Percentiles rank a stretch among this genome's conserved stretches.
phyloP scores from a whole-genome alignment of 2,797 vertebrate species.

The Oceanodroma leucorhoa region DNA sequence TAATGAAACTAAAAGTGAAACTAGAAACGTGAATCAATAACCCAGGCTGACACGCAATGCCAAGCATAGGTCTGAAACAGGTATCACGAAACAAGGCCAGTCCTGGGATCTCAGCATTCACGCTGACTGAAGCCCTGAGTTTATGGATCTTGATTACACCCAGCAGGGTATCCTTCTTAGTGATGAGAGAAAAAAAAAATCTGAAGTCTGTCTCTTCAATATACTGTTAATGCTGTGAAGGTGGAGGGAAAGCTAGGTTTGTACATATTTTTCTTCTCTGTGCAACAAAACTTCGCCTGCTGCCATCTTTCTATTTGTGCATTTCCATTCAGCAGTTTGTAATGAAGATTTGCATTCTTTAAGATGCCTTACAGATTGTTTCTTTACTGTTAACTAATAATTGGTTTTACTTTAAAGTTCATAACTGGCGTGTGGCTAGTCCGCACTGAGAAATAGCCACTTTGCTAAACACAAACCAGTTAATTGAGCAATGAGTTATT shows the following conservation, averaged over 20 bases:
- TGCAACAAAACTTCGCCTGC: not conserved
- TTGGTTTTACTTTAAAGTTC: not conserved
- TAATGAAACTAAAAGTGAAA: not conserved
- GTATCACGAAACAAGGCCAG: not conserved
- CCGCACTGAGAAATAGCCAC: not conserved
- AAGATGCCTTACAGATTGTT: not conserved
- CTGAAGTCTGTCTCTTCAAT: constrained; percentile 59
- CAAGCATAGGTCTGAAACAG: not conserved
- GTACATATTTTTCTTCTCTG: not conserved
- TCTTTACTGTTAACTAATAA: not conserved
- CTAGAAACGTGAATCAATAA: not conserved
- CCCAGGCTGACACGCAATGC: not conserved
- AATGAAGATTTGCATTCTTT: not conserved
- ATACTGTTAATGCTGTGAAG: constrained; percentile 32
- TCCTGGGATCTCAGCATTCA: not conserved
- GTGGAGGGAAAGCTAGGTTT: not conserved
- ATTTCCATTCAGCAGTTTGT: not conserved
- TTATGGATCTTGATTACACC: constrained; percentile 73
- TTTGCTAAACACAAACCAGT: not conserved
- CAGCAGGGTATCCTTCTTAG: constrained; percentile 74
- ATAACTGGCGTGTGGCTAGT: not conserved
- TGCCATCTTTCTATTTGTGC: not conserved
- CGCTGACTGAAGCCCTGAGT: not conserved
- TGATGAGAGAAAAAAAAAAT: constrained; percentile 70
- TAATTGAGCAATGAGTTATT: not conserved